Evolutionary conservation across 1,140 invertebrate species (phyloP).

Genomic region (Pollicipes pollicipes): DNA sequence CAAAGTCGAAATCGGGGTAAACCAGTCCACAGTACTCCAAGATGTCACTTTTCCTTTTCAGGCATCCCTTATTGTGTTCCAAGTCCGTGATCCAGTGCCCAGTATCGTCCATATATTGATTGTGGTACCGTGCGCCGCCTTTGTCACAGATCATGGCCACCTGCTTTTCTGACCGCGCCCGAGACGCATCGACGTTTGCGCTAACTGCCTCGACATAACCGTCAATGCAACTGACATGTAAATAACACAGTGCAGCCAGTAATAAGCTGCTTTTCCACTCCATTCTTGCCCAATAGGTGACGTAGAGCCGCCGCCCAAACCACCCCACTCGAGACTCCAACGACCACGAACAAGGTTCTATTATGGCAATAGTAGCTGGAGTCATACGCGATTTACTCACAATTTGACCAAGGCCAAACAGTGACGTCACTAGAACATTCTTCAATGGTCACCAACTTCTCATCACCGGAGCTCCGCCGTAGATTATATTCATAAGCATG

Average conservation of each 20-base stretch:
- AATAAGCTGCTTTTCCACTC: not conserved
- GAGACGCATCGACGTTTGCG: conserved; percentile 3
- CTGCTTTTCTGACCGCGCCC: conserved; percentile 17
- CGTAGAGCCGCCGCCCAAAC: too few relatives aligned
- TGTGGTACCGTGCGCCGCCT: conserved; percentile 38
- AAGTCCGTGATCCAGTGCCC: conserved; percentile 69
- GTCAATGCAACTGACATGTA: not conserved
- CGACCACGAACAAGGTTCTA: too few relatives aligned
- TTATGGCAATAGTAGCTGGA: too few relatives aligned
- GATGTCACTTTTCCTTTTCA: conserved; percentile 80
- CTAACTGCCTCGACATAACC: conserved; percentile 4
- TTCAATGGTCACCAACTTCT: too few relatives aligned
- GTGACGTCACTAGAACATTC: too few relatives aligned
- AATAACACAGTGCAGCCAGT: not conserved
- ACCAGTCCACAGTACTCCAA: conserved; percentile 87
- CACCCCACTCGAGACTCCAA: too few relatives aligned
- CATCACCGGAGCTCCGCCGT: too few relatives aligned
- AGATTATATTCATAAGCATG: too few relatives aligned
- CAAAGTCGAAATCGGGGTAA: not conserved
- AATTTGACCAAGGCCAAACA: too few relatives aligned
- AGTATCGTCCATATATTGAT: conserved; percentile 73
- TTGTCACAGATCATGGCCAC: conserved; percentile 5
- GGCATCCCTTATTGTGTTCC: conserved; percentile 56
- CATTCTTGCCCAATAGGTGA: too few relatives aligned
- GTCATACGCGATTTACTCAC: too few relatives aligned